Base-by-base conservation (phyloP, 1,140 invertebrate species). In the Drosophila lacertosa region DNA sequence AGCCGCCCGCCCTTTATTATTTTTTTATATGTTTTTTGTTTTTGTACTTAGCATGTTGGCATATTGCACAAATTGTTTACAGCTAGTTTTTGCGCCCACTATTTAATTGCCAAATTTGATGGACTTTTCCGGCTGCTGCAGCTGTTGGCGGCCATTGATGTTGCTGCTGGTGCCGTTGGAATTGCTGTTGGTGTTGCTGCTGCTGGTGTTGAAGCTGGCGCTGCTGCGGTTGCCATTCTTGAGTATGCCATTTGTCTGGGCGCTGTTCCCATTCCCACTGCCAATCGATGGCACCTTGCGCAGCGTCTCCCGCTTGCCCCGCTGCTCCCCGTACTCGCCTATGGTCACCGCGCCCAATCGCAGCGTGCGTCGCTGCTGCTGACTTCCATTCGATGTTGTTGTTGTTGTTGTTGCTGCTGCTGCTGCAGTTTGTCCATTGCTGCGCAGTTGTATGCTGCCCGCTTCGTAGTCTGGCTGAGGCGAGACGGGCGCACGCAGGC, bases 261-360 rank as follows among this genome's bases (percentile, higher is more conserved):
- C 44, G 45, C 57, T 37, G 66, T 3, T 60, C 20, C 22, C 50
- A 47, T 44, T 29, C 70, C 53, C 74, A 20, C 26, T 37, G 45
- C 24, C 59, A 58, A 54, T 83, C 20, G 63, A 74, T 13, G 83
- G 78, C 51, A 45, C 35, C 37, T 86, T 86, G 5, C 94, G 64
- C 33, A 82, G 48, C 7, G 74, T 94, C 15, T 93, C 92, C 9
- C 92, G 92, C 40, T 29, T 93, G 92, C 55, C 48, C 91, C 66
- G 54, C 26, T 50, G 74, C 45, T 26, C 93, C 91, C 93, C 93
- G 83, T 95, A 95, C 90, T 95, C 94, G 1, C 95, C 94, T 40
- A 95, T 95, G 1, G 94, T 95, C 10, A 95, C 93, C 3, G 94
- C 94, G 9, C 94, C 92, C 26, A 93, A 91, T 0, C 89, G 78